phyloP scores from a whole-genome alignment of 2,797 vertebrate species.

The Ptychadena robeensis region DNA sequence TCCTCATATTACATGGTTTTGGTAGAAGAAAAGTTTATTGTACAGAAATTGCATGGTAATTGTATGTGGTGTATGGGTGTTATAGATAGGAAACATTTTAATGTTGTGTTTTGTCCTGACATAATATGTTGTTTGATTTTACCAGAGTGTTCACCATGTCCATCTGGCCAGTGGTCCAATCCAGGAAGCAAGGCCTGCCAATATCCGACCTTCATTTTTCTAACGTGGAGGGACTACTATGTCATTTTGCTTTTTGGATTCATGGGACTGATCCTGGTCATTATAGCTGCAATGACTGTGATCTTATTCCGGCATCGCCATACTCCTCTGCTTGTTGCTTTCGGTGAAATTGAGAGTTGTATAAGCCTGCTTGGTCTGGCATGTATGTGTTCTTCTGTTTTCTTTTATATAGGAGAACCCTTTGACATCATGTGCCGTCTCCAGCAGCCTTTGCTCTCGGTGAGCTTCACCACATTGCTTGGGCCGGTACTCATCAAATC shows the following conservation, averaged over 20 bases:
- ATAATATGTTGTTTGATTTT: neutral
- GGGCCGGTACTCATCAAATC: constrained; percentile 78
- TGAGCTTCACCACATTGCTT: constrained; percentile 76
- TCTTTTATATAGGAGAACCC: constrained; percentile 81
- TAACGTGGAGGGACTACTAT: constrained; percentile 75
- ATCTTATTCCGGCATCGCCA: constrained; percentile 75
- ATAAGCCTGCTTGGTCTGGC: constrained; percentile 75
- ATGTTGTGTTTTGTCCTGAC: neutral
- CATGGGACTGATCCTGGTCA: constrained; percentile 64
- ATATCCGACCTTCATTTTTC: constrained; percentile 71
- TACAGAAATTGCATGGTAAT: too few species aligned
- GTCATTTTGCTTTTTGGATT: constrained; percentile 69
- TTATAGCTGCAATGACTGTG: constrained; percentile 64
- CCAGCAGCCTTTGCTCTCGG: constrained; percentile 72
- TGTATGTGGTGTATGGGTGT: too few species aligned
- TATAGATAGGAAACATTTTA: neutral
- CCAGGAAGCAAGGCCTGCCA: constrained; percentile 77
- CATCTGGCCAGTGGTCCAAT: constrained; percentile 78
- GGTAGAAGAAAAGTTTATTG: too few species aligned
- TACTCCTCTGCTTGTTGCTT: constrained; percentile 76
- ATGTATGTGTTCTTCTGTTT: constrained; percentile 74
- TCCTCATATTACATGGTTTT: too few species aligned
- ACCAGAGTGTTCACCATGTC: constrained; percentile 79
- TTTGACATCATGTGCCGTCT: constrained; percentile 69
- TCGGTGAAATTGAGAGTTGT: constrained; percentile 76